Evolutionary conservation across 2,113 vertebrate species (phyloP), one percentile per base, ranked within the genome.

Genomic region (Phocoena phocoena): DNA sequence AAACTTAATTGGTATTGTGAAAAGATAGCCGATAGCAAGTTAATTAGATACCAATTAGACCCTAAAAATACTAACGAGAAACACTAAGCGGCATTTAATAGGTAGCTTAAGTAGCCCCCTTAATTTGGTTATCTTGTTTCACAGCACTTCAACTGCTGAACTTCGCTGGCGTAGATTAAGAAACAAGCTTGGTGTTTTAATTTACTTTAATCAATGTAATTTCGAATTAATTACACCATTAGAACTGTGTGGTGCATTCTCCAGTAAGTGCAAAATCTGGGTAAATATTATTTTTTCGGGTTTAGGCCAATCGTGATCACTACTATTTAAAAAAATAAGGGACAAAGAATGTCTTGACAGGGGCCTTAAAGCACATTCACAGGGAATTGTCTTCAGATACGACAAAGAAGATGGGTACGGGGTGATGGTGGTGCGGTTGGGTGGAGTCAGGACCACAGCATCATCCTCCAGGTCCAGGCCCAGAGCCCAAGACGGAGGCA

Each of bases 11-110:
- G 98, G 96, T 81, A 97, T 98, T 96, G 98, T 98, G 98, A 88
- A 67, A 97, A 97, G 97, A 98, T 98, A 98, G 99, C 98, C 99
- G 97, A 98, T 97, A 98, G 98, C 98, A 98, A 98, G 98, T 98
- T 98, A 98, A 99, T 99, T 98, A 99, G 98, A 96, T 95, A 98
- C 98, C 98, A 99, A 99, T 99, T 99, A 98, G 97, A 97, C 97
- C 98, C 98, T 98, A 98, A 99, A 99, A 99, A 98, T 98, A 98
- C 98, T 98, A 98, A 99, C 99, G 98, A 99, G 98, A 99, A 99
- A 98, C 98, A 98, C 98, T 99, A 99, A 99, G 98, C 98, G 98
- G 98, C 98, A 95, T 98, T 99, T 99, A 99, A 99, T 99, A 99
- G 98, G 98, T 98, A 98, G 89, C 98, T 98, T 98, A 99, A 99